These are phyloP conservation scores for Mormyrops boulengeri DNA, from an alignment of 2,797 vertebrate species.

Conservation along the genomic window DNA sequence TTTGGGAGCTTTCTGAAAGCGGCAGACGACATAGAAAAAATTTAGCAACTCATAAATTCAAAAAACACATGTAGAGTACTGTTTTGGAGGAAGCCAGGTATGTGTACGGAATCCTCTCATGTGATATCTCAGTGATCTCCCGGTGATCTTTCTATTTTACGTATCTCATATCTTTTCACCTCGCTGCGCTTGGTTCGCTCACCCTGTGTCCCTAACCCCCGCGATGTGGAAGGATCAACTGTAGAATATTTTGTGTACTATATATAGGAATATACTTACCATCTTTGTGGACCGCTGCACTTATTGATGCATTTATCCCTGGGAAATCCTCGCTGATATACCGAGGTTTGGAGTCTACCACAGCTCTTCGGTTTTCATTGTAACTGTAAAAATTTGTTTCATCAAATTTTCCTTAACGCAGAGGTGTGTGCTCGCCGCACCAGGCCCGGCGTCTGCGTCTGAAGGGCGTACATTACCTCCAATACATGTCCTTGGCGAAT, in stretches of 20 bases:
- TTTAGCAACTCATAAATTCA: not conserved
- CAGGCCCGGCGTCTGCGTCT: not conserved
- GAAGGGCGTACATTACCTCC: constrained; percentile 53
- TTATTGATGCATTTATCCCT: constrained; percentile 54
- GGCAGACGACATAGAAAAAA: not conserved
- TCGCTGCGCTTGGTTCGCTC: not conserved
- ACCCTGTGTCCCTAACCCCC: not conserved
- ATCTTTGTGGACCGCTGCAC: constrained; percentile 57
- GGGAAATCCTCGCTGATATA: constrained; percentile 60
- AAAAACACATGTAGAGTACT: not conserved
- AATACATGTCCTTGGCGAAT: constrained; percentile 64
- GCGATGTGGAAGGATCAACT: not conserved
- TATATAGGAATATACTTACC: constrained; percentile 42
- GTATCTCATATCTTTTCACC: not conserved
- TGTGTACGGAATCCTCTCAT: not conserved
- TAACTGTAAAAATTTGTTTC: constrained; percentile 47
- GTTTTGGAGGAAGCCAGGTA: not conserved
- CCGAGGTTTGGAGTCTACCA: constrained; percentile 59
- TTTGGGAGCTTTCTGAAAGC: not conserved
- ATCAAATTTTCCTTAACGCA: not conserved
- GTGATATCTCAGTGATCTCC: not conserved
- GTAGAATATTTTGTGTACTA: not conserved
- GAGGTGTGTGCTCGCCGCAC: not conserved
- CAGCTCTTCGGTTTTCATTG: constrained; percentile 57
- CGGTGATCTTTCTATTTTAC: not conserved